Evolutionary conservation across 1,140 invertebrate species (phyloP), one percentile per base, ranked within the genome.

Genomic region (Phenacoccus solenopsis): DNA sequence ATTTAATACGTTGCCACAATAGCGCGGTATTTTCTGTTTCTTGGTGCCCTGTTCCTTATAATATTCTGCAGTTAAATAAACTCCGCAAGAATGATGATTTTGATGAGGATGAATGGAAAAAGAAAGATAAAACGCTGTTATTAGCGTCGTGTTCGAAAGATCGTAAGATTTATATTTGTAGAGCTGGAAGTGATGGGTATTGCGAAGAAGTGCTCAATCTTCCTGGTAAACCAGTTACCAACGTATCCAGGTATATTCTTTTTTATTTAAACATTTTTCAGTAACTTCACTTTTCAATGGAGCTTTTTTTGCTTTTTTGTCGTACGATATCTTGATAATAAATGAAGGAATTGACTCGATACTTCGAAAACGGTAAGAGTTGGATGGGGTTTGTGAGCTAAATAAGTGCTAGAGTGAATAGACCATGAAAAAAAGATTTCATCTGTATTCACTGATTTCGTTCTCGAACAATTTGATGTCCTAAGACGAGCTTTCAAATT

Each of bases 1-100:
- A 87, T 70, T 86, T 85, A 80, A 77, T 90, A 4, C 81, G 86
- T 75, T 85, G 85, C 7, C 88, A 91, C 76, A 84, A 90, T 78
- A 81, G 83, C n/a, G 85, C 88, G 74, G 82, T 91, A 57, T 76
- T 84, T 7, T 86, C 84, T 72, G 72, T 91, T 25, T 83, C 84
- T 28, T 91, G 89, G 89, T 90, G 88, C 80, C 89, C 89, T 13
- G 77, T 79, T 22, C 76, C 82, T 32, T 72, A 78, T 28, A 84
- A 84, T 78, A 75, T 85, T 67, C 75, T 85, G 25, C 74, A 32
- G 71, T 75, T 69, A 25, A 71, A 72, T 78, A 77, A 76, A 73
- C 71, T 76, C 35, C 76, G 75, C 59, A 57, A 78, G 68, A n/a
- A 49, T 49, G 38, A 10, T 49, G 16, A n/a, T 49, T 75, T 76